Conservation (phyloP, 1,140 invertebrate species). For the Magallana ariakensis region DNA sequence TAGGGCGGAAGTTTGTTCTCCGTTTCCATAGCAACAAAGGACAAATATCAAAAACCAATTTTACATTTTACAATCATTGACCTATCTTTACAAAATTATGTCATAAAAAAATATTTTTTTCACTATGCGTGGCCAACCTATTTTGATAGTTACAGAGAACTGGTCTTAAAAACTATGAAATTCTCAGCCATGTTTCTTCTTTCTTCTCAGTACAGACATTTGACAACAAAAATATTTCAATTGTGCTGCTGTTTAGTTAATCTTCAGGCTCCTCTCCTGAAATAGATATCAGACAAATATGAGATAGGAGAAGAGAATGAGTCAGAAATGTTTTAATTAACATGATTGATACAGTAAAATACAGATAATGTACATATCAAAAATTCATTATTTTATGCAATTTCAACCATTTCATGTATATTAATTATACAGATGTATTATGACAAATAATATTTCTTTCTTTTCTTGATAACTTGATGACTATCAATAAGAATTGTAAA, state of each 20-base stretch:
- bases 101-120: too few species aligned
- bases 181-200: conserved; percentile 45
- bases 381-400: conserved; percentile 2
- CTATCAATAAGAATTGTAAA: too few species aligned
- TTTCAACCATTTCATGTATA: conserved; percentile 1
- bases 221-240: conserved; percentile 55
- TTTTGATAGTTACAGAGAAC: too few species aligned
- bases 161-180: conserved; percentile 50
- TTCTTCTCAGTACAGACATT: conserved; percentile 47
- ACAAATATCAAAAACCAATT: too few species aligned
- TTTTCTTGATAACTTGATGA: too few species aligned
- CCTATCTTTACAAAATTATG: too few species aligned
- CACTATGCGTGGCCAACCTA: too few species aligned
- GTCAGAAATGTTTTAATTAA: not conserved
- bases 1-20: too few species aligned
- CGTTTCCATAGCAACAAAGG: too few species aligned
- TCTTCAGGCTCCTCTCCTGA: conserved; percentile 47
- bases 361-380: not conserved
- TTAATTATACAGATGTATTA: not conserved
- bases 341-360: not conserved
- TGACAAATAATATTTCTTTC: too few species aligned
- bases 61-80: too few species aligned
- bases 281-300: conserved; percentile 59
- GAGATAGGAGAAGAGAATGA: conserved; percentile 23
- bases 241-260: conserved; percentile 39